These are phyloP conservation scores for Athene noctua DNA, from an alignment of 2,113 vertebrate species.

Conservation along the genomic window DNA sequence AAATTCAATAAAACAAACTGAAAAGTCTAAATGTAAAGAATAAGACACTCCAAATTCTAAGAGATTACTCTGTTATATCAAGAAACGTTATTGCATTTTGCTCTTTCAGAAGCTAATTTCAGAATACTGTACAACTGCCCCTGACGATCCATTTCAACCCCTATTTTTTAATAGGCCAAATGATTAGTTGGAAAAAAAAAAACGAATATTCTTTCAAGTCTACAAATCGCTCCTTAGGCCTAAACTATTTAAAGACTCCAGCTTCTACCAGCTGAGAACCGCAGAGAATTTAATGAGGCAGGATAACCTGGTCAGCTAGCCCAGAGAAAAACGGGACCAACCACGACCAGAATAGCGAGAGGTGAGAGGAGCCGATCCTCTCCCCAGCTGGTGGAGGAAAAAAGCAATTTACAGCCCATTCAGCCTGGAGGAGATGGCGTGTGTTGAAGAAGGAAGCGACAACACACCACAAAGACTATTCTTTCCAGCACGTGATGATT, in stretches of 20 bases:
- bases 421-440: not conserved
- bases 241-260: not conserved
- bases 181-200: not conserved
- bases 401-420: not conserved
- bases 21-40: not conserved
- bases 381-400: not conserved
- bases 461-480: not conserved
- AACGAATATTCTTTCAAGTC: not conserved
- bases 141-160: not conserved
- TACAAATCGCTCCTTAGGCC: not conserved
- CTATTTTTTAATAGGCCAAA: not conserved
- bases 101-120: not conserved
- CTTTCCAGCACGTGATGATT: not conserved
- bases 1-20: not conserved
- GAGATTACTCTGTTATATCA: not conserved
- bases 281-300: not conserved
- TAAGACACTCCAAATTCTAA: not conserved
- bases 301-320: not conserved
- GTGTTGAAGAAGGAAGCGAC: not conserved
- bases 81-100: not conserved
- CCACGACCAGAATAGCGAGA: accelerated
- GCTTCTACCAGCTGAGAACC: not conserved
- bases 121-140: accelerated
- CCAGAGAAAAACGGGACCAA: not conserved
- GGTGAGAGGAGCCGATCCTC: not conserved